Evolutionary conservation across 2,113 vertebrate species (phyloP).

Genomic region (Vimba vimba): DNA sequence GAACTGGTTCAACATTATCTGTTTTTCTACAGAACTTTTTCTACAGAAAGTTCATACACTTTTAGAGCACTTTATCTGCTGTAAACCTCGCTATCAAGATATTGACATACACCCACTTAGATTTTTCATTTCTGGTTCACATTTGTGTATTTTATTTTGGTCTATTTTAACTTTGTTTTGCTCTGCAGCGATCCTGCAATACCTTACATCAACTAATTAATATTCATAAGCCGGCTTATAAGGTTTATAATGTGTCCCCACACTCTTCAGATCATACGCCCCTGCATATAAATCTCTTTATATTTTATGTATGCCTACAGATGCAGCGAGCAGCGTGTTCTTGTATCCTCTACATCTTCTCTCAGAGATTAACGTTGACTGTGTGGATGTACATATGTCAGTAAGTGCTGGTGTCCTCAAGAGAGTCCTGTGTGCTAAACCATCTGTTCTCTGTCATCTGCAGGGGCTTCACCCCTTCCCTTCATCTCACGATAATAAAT

Average conservation of each 20-base stretch:
- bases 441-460: conserved; percentile 37
- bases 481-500: conserved; percentile 24
- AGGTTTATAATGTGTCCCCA: not conserved
- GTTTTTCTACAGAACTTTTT: not conserved
- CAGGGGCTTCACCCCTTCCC: not conserved
- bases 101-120: not conserved
- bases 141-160: not conserved
- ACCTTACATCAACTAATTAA: not conserved
- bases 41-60: not conserved
- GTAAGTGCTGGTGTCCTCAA: conserved; percentile 6
- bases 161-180: not conserved
- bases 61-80: not conserved
- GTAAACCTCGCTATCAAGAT: not conserved
- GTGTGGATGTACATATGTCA: not conserved
- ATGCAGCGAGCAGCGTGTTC: not conserved
- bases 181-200: not conserved
- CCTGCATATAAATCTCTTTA: conserved; percentile 7
- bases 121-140: not conserved
- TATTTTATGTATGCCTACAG: not conserved
- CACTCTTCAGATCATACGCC: not conserved
- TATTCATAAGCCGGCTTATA: not conserved
- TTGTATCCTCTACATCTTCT: not conserved
- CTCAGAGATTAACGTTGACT: not conserved
- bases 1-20: not conserved
- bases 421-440: conserved; percentile 8